These are phyloP conservation scores for Chrosomus eos DNA, from an alignment of 2,797 vertebrate genomes.

Conservation along the genomic window DNA sequence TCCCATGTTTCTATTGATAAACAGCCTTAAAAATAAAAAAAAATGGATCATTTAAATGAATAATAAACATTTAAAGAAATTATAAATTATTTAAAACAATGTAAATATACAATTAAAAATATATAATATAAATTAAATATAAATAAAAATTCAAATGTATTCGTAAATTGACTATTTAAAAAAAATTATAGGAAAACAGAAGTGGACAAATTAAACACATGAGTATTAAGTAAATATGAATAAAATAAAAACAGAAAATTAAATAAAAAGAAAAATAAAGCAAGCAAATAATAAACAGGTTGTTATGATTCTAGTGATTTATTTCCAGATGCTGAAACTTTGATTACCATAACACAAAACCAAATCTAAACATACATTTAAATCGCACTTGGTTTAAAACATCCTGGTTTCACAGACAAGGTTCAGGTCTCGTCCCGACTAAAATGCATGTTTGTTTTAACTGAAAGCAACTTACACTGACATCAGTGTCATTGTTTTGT, in stretches of 20 bases:
- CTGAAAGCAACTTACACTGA: background rate
- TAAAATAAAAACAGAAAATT: background rate
- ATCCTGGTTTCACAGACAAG: no score
- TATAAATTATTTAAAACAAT: background rate
- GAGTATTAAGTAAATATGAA: background rate
- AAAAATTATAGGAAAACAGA: background rate
- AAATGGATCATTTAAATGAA: background rate
- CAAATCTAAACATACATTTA: background rate
- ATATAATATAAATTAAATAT: background rate
- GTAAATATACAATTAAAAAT: background rate
- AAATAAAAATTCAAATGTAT: background rate
- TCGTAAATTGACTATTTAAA: background rate
- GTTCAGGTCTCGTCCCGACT: background rate
- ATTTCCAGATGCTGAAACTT: background rate
- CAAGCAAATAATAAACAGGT: background rate
- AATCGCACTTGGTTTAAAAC: background rate
- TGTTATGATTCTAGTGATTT: background rate
- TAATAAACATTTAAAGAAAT: no score
- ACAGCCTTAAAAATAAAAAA: background rate
- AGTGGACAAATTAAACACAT: background rate
- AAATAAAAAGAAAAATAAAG: background rate
- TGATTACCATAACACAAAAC: background rate
- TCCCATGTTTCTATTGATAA: background rate
- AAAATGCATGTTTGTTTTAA: background rate
- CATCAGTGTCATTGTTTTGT: no score